Evolutionary conservation across 2,888 invertebrate genomes (phyloP).

Genomic region (Hecatera dysodea): DNA sequence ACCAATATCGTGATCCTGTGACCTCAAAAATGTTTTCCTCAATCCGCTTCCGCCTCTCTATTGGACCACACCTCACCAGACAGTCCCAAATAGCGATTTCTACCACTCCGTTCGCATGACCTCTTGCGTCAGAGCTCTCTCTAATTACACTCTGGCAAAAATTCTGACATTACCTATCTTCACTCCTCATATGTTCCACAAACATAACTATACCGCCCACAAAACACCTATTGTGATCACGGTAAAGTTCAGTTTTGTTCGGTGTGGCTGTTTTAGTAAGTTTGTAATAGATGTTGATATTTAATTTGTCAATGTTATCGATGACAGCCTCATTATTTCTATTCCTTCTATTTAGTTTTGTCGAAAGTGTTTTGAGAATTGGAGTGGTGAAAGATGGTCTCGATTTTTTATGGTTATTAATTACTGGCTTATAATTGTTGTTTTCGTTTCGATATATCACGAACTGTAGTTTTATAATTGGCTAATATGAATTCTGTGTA

Average conservation of each 20-base stretch:
- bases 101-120: conserved; percentile 88
- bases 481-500: conserved; percentile 60
- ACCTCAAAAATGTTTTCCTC: conserved; percentile 13
- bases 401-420: conserved; percentile 71
- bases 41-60: conserved; percentile 47
- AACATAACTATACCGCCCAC: conserved; percentile 62
- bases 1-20: neutral
- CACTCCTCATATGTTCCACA: conserved; percentile 70
- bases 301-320: conserved; percentile 89
- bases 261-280: conserved; percentile 13
- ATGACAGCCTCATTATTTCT: conserved; percentile 86
- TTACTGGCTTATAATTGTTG: conserved; percentile 65
- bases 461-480: conserved; percentile 60
- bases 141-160: conserved; percentile 88
- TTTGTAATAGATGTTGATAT: conserved; percentile 77
- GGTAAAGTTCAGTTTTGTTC: conserved; percentile 60
- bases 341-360: conserved; percentile 70
- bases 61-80: conserved; percentile 61
- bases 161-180: conserved; percentile 81
- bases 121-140: conserved; percentile 83
- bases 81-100: conserved; percentile 76
- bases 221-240: conserved; percentile 49
- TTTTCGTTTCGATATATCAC: conserved; percentile 66
- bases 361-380: conserved; percentile 75
- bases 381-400: conserved; percentile 77